These are phyloP conservation scores for Myotis findleyi DNA, from an alignment of 2,797 vertebrate species.

Conservation along the genomic window DNA sequence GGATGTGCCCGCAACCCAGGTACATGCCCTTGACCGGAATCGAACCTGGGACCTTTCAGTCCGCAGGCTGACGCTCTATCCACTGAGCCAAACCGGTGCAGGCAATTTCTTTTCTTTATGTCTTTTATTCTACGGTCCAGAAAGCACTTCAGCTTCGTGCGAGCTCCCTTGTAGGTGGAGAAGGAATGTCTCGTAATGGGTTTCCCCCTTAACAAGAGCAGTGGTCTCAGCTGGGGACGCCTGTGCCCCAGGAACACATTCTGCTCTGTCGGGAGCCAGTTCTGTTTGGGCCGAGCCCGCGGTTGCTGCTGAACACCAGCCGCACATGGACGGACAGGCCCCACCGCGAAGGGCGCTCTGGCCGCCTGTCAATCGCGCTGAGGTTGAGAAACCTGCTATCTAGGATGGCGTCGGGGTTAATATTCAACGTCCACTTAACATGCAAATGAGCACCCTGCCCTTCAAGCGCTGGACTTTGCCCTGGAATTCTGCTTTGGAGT, in stretches of 20 bases:
- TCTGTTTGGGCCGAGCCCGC: neutral
- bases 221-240: neutral
- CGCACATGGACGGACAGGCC: neutral
- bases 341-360: neutral
- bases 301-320: neutral
- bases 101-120: neutral
- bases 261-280: neutral
- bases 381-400: conserved; percentile 51
- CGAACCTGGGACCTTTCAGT: no score
- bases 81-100: no score
- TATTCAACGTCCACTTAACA: conserved; percentile 70
- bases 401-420: conserved; percentile 61
- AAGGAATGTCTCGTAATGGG: neutral
- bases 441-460: conserved; percentile 52
- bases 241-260: neutral
- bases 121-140: neutral
- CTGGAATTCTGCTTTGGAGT: conserved; percentile 19
- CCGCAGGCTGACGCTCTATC: no score
- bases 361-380: conserved; percentile 24
- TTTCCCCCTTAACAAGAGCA: neutral
- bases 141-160: neutral
- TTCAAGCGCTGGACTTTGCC: conserved; percentile 63
- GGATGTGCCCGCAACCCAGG: no score
- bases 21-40: no score
- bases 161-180: neutral